Percentiles rank a stretch among this genome's conserved stretches.
These are phyloP conservation scores for Coptodon bakossiorum DNA, from an alignment of 2,113 vertebrate species.

Conservation along the genomic window DNA sequence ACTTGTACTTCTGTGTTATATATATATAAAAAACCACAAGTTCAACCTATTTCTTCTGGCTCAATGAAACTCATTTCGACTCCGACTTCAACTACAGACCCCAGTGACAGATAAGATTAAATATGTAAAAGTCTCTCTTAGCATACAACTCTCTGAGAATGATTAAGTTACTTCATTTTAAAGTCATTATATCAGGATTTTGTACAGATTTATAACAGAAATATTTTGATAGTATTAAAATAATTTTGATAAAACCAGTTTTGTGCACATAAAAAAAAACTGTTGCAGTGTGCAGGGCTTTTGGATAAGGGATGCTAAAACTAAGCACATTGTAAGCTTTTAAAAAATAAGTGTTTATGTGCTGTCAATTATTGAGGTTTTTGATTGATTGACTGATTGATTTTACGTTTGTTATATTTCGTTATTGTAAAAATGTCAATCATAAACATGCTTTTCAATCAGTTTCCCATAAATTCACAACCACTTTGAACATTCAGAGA, in stretches of 20 bases:
- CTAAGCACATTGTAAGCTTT: neutral
- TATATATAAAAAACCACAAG: neutral
- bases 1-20: neutral
- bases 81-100: neutral
- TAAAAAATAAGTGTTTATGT: neutral
- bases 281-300: neutral
- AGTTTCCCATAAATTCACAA: neutral
- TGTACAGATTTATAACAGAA: neutral
- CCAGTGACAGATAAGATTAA: neutral
- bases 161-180: neutral
- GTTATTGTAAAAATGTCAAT: neutral
- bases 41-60: neutral
- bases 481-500: neutral
- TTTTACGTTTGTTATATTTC: fast-evolving
- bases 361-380: neutral
- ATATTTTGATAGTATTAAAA: neutral
- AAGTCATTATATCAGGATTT: neutral
- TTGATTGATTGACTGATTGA: neutral
- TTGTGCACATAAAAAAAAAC: neutral
- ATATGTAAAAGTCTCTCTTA: neutral
- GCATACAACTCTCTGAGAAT: neutral
- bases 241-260: neutral
- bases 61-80: neutral
- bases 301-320: neutral
- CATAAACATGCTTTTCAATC: neutral